phyloP scores from a whole-genome alignment of 2,888 invertebrate genomes.

The Platynereis dumerilii region DNA sequence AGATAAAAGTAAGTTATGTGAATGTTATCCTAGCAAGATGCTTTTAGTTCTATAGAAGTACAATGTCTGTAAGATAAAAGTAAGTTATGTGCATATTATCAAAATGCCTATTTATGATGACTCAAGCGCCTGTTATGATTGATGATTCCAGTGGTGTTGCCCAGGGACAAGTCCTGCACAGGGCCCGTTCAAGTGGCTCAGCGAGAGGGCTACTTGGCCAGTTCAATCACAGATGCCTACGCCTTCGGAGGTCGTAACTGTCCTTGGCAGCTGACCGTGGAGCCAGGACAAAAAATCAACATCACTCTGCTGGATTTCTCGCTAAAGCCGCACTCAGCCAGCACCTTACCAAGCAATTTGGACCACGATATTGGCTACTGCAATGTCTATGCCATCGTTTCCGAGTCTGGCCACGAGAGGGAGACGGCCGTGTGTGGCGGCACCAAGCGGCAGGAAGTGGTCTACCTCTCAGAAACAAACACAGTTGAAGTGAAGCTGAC shows the following conservation, averaged over 20 bases:
- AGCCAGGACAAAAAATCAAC: conserved; percentile 32
- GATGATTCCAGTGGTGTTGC: too few relatives aligned
- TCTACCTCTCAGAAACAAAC: conserved; percentile 23
- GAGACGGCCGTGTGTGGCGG: conserved; percentile 32
- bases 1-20: too few relatives aligned
- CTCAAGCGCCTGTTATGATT: too few relatives aligned
- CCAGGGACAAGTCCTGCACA: not conserved
- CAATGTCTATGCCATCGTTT: conserved; percentile 20
- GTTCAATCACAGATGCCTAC: conserved; percentile 23
- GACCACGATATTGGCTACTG: conserved; percentile 1
- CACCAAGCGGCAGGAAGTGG: conserved; percentile 14
- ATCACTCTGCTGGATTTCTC: conserved; percentile 31
- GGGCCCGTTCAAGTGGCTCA: not conserved
- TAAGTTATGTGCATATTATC: too few relatives aligned
- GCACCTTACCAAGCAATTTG: too few relatives aligned
- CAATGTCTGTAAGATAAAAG: too few relatives aligned
- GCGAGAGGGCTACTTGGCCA: conserved; percentile 24
- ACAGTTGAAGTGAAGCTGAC: conserved; percentile 22
- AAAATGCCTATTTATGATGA: too few relatives aligned
- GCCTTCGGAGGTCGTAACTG: conserved; percentile 27
- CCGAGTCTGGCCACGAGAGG: conserved; percentile 12
- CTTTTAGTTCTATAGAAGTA: too few relatives aligned
- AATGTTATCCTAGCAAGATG: too few relatives aligned
- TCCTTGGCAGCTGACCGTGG: conserved; percentile 33
- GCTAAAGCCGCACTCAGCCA: not conserved